Base-by-base conservation (phyloP, 2,888 invertebrate genomes). In the Candidula unifasciata region DNA sequence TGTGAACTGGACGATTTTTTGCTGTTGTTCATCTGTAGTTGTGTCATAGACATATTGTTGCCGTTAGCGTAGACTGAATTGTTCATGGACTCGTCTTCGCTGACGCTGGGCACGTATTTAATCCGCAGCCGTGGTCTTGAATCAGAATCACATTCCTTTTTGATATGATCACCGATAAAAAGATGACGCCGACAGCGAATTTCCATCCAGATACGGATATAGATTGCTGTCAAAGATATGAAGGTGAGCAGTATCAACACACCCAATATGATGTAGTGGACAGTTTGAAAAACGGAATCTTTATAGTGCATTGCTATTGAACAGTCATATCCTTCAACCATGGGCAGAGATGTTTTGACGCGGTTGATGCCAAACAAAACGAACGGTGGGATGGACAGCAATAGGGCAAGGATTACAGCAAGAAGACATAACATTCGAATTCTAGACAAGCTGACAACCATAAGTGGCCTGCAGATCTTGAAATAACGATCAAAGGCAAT, bases 401-500 rank as follows among this genome's bases (percentile, higher is more conserved):
- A 10, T 21, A 90, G 71, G 0, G 89, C 90, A 33, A 88, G 82
- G 6, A 90, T 76, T 5, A 89, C 89, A 1, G 91, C 90, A 16
- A 87, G 69, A 13, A 87, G 83, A 79, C 91, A 91, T 86, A 90
- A 87, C 52, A 89, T 79, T 83, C 90, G 89, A 69, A 91, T 90
- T 74, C 87, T 89, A 52, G 87, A 88, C 6, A 91, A 84, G 37
- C 89, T 88, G 37, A 91, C 88, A 78, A 89, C 85, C 86, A 88
- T 89, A 13, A 91, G 80, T 0, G 91, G 91, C 52, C 87, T 87
- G 80, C 91, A 91, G 60, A 91, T 90, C 82, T 91, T 91, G 85
- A 89, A 91, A 80, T 89, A 91, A n/a, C 91, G 87, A 82, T 91
- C 91, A 57, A 91, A 88, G 8, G 90, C 91, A 27, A 91, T 90